Conservation (phyloP, 30 jellyfish, hydroid and myxozoan genomes). For the Cassiopea xamachana region DNA sequence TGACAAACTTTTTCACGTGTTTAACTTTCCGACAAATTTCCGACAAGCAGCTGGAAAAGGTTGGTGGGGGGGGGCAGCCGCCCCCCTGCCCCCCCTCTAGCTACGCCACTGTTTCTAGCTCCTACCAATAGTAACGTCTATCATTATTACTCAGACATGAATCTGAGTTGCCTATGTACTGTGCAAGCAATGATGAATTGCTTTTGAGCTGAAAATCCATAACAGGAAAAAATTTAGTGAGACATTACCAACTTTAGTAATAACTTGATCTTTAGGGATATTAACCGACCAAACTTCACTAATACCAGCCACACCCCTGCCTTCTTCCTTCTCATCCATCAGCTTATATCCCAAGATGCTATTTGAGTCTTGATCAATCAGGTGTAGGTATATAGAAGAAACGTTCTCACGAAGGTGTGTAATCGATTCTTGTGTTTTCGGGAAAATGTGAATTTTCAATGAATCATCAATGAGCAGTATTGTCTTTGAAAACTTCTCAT, state of each 20-base stretch:
- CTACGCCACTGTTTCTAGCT: no score
- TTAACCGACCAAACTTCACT: slow-evolving; percentile 87
- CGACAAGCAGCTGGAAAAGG: no score
- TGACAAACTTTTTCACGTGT: no score
- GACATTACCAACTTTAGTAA: slow-evolving; percentile 46
- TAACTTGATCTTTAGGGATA: slow-evolving; percentile 84
- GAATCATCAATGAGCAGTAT: slow-evolving; percentile 81
- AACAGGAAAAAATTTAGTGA: not conserved
- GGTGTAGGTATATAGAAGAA: slow-evolving; percentile 76
- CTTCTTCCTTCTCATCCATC: slow-evolving; percentile 45
- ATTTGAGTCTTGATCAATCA: slow-evolving; percentile 67
- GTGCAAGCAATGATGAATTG: not conserved
- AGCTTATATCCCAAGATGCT: slow-evolving; percentile 77
- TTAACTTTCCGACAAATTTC: no score
- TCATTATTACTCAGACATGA: no score
- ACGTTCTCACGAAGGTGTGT: slow-evolving; percentile 66
- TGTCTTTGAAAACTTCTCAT: slow-evolving; percentile 84
- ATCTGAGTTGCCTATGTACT: not conserved
- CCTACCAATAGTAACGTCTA: no score
- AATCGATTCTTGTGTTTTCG: slow-evolving; percentile 80
- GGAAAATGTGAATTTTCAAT: slow-evolving; percentile 85
- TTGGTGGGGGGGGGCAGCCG: no score
- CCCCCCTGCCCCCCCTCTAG: no score
- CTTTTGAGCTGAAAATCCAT: no score
- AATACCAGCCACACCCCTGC: slow-evolving; percentile 36